Evolutionary conservation across 2,888 invertebrate species (phyloP).

Genomic region (Ophion ventricosus): DNA sequence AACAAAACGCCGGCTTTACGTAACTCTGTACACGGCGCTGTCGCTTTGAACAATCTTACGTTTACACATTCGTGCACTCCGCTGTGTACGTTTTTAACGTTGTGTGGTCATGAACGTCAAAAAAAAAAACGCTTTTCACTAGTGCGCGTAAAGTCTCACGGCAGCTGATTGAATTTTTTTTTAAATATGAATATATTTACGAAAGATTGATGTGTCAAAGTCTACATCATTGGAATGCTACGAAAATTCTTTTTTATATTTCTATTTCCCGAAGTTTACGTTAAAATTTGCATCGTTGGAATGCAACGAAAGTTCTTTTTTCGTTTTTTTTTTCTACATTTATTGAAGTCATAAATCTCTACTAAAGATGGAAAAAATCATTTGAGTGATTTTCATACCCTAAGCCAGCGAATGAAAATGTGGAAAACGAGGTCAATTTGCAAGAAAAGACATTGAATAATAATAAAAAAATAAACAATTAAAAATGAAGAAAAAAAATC

Average conservation of each 20-base stretch:
- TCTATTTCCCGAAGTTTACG: not conserved
- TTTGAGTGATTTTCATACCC: no score
- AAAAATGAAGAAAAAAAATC: no score
- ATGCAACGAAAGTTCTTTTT: no score
- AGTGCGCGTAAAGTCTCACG: not conserved
- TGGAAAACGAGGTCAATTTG: no score
- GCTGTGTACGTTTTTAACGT: not conserved
- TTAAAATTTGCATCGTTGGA: not conserved
- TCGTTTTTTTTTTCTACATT: no score
- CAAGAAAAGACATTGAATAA: no score
- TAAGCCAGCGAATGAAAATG: no score
- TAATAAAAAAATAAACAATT: no score
- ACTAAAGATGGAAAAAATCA: no score
- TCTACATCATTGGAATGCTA: not conserved
- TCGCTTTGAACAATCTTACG: slow-evolving; percentile 17
- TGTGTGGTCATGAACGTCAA: not conserved
- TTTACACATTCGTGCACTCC: not conserved
- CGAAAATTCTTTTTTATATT: no score
- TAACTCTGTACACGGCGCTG: slow-evolving; percentile 72
- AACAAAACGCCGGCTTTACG: slow-evolving; percentile 80
- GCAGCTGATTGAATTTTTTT: not conserved
- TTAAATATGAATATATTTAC: not conserved
- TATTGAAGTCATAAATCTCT: no score
- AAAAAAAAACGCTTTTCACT: not conserved
- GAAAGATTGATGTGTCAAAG: not conserved